phyloP scores from a whole-genome alignment of 64 coral and sea anemone genomes.

The Montipora foliosa region DNA sequence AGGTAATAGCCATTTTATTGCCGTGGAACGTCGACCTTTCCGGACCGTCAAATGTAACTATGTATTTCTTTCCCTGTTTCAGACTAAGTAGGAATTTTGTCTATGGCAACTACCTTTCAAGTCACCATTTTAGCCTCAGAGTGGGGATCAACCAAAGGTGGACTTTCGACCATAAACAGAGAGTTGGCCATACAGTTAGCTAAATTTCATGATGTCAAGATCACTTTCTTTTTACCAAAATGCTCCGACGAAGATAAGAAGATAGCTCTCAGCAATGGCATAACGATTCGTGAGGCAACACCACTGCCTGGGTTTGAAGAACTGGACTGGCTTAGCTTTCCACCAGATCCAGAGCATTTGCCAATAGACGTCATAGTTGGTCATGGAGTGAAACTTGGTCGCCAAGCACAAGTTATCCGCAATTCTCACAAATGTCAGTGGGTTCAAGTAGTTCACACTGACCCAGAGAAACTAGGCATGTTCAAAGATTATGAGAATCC shows the following conservation, averaged over 20 bases:
- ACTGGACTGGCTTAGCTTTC: background rate
- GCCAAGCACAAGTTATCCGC: background rate
- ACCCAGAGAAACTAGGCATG: background rate
- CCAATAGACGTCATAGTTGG: background rate
- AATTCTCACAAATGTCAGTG: background rate
- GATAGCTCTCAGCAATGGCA: too few species aligned
- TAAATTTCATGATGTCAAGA: slow-evolving; percentile 2
- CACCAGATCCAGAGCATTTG: background rate
- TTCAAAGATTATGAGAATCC: background rate
- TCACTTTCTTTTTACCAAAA: slow-evolving; percentile 3
- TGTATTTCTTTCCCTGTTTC: too few species aligned
- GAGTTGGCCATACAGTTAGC: background rate
- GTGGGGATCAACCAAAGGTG: slow-evolving; percentile 1
- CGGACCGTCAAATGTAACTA: too few species aligned
- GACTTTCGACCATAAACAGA: background rate
- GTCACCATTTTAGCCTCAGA: background rate
- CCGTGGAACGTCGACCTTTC: too few species aligned
- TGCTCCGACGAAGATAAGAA: too few species aligned
- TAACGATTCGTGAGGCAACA: background rate
- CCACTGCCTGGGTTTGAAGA: background rate
- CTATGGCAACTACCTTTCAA: background rate
- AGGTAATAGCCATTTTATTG: too few species aligned
- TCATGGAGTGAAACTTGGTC: background rate
- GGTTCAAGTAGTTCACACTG: slow-evolving; percentile 12
- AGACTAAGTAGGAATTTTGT: too few species aligned